Base-by-base conservation (phyloP, 2,797 vertebrate species). In the Percopsis omiscomaycus region DNA sequence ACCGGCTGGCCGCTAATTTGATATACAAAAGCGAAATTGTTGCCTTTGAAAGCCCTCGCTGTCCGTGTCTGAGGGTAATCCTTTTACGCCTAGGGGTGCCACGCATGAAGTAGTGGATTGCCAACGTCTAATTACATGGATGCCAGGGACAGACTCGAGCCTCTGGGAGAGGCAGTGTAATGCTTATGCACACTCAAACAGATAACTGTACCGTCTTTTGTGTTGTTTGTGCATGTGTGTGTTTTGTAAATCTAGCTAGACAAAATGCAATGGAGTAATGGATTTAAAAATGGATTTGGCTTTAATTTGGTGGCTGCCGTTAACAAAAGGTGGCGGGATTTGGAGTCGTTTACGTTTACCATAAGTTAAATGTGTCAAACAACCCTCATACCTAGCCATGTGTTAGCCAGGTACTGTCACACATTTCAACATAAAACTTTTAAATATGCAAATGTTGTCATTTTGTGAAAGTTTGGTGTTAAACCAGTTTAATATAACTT, bases 1-100 rank as follows among this genome's bases (percentile, higher is more conserved):
- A 69, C 81, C 74, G 64, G 80, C 83, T 86, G 82, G 81, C 59
- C 62, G 51, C 52, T 86, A 74, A 84, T 88, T 88, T 77, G 68
- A 81, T 74, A 74, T 47, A 70, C 66, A 77, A 74, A 80, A 65
- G 61, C 15, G 44, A 68, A 73, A 82, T 64, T 53, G 79, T 75
- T 70, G 80, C 67, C 68, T 84, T 86, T 81, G 66, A 73, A 77
- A 68, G 15, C 69, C 66, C 59, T 69, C 1, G 60, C 49, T 48
- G 15, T 64, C 52, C 45, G 22, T 27, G 3, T 64, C 30, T 66
- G 66, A 76, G 71, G 81, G 74, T 78, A 74, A 83, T 84, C 73
- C 70, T 75, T 73, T 62, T 59, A 73, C 48, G 14, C 71, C 4
- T 0, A 55, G 56, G 76, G 72, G 59, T 56, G 71, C 71, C 77